These are phyloP conservation scores for Atopsyche davidsoni DNA, from an alignment of 1,140 invertebrate genomes.

Conservation along the genomic window DNA sequence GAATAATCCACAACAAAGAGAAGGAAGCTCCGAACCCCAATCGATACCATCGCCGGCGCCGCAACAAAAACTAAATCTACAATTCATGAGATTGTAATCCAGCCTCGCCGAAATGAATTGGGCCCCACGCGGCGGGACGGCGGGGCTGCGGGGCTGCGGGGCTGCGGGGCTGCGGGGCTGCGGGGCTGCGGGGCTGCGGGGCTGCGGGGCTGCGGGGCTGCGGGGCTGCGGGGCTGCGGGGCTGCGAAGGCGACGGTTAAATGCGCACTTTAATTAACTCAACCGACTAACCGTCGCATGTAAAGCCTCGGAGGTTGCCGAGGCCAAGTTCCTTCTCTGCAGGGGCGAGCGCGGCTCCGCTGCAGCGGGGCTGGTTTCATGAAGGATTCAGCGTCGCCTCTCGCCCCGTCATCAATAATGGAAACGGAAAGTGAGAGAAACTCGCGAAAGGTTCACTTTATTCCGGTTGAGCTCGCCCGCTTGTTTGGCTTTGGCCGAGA, in stretches of 20 bases:
- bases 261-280: conserved; percentile 15
- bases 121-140: no score
- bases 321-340: not conserved
- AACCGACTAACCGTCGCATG: conserved; percentile 6
- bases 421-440: conserved; percentile 8
- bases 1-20: no score
- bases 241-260: not conserved
- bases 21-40: no score
- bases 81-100: no score
- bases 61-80: not conserved
- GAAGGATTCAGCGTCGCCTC: conserved; percentile 5
- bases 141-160: no score
- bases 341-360: not conserved
- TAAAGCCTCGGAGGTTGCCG: conserved; percentile 7
- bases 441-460: conserved; percentile 9
- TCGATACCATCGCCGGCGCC: not conserved
- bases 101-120: no score
- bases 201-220: no score
- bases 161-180: no score
- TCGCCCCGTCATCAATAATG: conserved; percentile 5
- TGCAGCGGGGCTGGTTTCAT: conserved; percentile 8
- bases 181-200: no score
- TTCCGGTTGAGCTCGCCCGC: conserved; percentile 5
- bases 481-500: no score
- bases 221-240: no score